Evolutionary conservation across 2,797 vertebrate species (phyloP), one percentile per base, ranked within the genome.

Genomic region (Manis javanica): DNA sequence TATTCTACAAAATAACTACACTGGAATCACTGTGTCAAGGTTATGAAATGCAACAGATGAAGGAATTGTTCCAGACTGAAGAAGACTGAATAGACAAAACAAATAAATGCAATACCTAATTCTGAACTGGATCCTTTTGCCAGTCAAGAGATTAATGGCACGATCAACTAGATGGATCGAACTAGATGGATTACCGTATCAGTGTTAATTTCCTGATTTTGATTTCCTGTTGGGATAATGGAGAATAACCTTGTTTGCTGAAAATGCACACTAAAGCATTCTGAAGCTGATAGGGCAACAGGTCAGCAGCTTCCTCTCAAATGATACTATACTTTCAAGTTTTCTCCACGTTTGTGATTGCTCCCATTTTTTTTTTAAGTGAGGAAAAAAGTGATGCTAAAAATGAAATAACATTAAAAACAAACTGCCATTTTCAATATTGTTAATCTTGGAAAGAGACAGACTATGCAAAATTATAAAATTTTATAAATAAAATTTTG

Each of bases 251-350:
- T 90, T 82, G 24, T 85, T 69, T 82, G 49, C 39, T 53, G 69
- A 97, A 97, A 96, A 94, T 66, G 66, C 26, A 95, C 64, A 89
- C 53, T 31, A 71, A 79, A 86, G 59, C 31, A 75, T 77, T 84
- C 69, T 55, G 24, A 16, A 49, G 16, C 11, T 97, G 26, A 95
- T 1, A 85, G 63, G 37, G 8, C 46, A 55, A 55, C 64, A 74
- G 57, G 82, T 96, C 91, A 97, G 59, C 78, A 93, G 55, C 53
- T 94, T 95, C 74, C 74, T 94, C 85, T 93, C 53, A 93, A 90
- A 78, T 26, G 61, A 39, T 69, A 81, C 53, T 21, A n/a, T 39
- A 89, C 49, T 96, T 87, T 21, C 8, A 92, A 93, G 42, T 87
- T 87, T 95, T 92, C 89, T 91, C 49, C 90, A 97, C 94, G 34